phyloP scores from a whole-genome alignment of 2,888 invertebrate species.

The Andrena dorsata region DNA sequence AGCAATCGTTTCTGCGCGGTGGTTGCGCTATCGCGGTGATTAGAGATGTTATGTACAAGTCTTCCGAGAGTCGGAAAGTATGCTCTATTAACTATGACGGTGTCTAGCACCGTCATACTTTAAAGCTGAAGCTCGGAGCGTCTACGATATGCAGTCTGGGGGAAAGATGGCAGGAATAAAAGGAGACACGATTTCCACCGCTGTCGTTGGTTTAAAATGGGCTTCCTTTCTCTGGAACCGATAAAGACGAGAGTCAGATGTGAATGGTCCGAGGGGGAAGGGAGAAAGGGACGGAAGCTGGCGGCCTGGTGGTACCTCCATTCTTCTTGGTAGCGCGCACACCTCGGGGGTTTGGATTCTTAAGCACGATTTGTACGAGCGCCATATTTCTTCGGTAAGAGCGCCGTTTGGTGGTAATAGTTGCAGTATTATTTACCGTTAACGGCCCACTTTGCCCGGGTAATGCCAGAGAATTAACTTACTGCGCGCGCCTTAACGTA shows the following conservation, averaged over 20 bases:
- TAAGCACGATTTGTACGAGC: slow-evolving; percentile 74
- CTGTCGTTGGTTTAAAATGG: slow-evolving; percentile 26
- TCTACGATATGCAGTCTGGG: background rate
- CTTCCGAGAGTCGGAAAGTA: too few relatives aligned
- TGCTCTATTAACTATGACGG: background rate
- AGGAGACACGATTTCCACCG: background rate
- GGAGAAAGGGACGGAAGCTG: background rate
- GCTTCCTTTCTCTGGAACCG: slow-evolving; percentile 7
- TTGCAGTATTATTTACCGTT: slow-evolving; percentile 81
- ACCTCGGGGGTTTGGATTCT: slow-evolving; percentile 53
- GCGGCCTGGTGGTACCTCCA: slow-evolving; percentile 2
- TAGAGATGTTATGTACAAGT: background rate
- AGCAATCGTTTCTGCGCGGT: slow-evolving; percentile 60
- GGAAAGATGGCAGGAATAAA: background rate
- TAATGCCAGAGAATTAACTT: slow-evolving; percentile 75
- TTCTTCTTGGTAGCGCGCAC: slow-evolving; percentile 29
- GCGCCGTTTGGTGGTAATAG: slow-evolving; percentile 74
- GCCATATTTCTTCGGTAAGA: slow-evolving; percentile 72
- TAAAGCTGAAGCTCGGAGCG: background rate
- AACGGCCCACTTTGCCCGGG: slow-evolving; percentile 76
- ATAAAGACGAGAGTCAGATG: slow-evolving; percentile 41
- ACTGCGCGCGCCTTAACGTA: slow-evolving; percentile 68
- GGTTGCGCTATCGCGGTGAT: slow-evolving; percentile 36
- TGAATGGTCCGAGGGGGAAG: slow-evolving; percentile 21
- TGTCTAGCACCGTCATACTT: background rate